A percentile compares a stretch with the other conserved stretches of the same genome.
phyloP scores from a whole-genome alignment of 2,888 invertebrate genomes.

The Lucinisca nassula region DNA sequence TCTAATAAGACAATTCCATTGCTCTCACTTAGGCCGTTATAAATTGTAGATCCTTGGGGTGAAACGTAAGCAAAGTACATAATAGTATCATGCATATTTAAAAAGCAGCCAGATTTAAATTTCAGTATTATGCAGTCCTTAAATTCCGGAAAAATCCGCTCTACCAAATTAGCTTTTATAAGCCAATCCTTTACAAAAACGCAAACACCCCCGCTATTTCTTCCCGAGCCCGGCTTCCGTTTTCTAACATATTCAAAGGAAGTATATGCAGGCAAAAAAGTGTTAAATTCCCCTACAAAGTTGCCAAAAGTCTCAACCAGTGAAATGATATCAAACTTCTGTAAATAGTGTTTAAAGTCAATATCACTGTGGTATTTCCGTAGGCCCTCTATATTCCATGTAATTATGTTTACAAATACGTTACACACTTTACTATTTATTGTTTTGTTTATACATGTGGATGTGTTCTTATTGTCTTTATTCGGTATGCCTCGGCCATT shows the following conservation, averaged over 20 bases:
- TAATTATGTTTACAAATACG: background rate
- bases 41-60: slow-evolving; percentile 39
- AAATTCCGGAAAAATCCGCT: slow-evolving; percentile 15
- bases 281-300: slow-evolving; percentile 12
- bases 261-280: slow-evolving; percentile 14
- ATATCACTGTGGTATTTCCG: background rate
- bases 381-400: slow-evolving; percentile 23
- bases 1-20: slow-evolving; percentile 39
- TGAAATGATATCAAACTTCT: slow-evolving; percentile 27
- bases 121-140: slow-evolving; percentile 23
- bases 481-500: slow-evolving; percentile 19
- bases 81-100: slow-evolving; percentile 19
- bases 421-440: background rate
- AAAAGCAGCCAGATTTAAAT: slow-evolving; percentile 17
- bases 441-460: background rate
- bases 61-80: slow-evolving; percentile 22
- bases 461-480: too few relatives aligned
- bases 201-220: slow-evolving; percentile 27
- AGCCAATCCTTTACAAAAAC: slow-evolving; percentile 31
- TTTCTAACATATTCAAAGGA: slow-evolving; percentile 20
- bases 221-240: slow-evolving; percentile 5
- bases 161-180: background rate
- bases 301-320: slow-evolving; percentile 29
- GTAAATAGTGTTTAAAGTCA: slow-evolving; percentile 8
- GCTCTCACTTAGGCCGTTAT: slow-evolving; percentile 18